Percentiles rank a stretch among this genome's conserved stretches.
Evolutionary conservation across 2,797 vertebrate species (phyloP).

Genomic region (Pseudochirops cupreus): DNA sequence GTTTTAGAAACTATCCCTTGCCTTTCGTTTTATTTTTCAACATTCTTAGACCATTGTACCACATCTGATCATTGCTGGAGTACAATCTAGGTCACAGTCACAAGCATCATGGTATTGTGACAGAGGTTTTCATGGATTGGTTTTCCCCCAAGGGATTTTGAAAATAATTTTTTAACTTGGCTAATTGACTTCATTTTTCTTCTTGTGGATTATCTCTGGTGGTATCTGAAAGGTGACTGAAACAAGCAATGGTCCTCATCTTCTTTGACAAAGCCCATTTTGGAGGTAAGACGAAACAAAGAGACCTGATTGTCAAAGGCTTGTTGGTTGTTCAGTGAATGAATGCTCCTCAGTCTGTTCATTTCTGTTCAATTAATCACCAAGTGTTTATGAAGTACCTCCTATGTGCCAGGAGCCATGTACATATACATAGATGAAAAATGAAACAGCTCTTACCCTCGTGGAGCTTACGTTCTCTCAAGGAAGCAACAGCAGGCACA

Average conservation of each 20-base stretch:
- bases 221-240: neutral
- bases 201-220: neutral
- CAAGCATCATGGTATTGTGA: neutral
- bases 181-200: neutral
- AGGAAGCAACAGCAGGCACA: neutral
- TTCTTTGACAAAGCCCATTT: neutral
- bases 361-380: neutral
- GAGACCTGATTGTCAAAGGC: neutral
- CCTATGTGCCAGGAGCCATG: neutral
- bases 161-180: neutral
- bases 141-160: neutral
- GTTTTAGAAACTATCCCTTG: neutral
- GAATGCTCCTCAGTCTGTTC: neutral
- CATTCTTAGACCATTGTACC: neutral
- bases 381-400: neutral
- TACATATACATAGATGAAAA: neutral
- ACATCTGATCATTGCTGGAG: neutral
- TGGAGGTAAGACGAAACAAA: neutral
- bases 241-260: neutral
- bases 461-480: neutral
- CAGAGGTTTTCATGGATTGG: neutral
- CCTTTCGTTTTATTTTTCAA: neutral
- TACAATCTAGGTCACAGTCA: neutral
- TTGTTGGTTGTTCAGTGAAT: neutral
- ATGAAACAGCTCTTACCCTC: neutral